Conservation (phyloP, 2,888 invertebrate species). For the Cerastis leucographa region DNA sequence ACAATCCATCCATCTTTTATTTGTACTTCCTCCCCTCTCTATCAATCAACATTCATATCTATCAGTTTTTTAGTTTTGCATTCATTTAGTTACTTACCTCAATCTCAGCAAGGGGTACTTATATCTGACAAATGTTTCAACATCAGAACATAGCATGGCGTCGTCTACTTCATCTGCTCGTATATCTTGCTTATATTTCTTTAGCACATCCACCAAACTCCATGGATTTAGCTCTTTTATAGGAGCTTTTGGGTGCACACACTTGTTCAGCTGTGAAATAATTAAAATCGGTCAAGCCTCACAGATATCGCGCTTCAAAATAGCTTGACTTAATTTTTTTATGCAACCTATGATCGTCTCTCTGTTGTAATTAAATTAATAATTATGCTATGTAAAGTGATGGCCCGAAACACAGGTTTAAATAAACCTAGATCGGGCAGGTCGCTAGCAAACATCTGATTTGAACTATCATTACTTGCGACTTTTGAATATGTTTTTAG, state of each 20-base stretch:
- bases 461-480: no score
- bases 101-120: slow-evolving; percentile 80
- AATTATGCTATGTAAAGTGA: no score
- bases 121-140: slow-evolving; percentile 75
- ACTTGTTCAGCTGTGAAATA: slow-evolving; percentile 76
- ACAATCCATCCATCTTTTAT: no score
- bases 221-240: slow-evolving; percentile 62
- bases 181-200: slow-evolving; percentile 76
- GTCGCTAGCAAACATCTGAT: no score
- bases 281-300: neutral
- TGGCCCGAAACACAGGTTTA: no score
- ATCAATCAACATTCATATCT: no score
- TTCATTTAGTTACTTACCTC: slow-evolving; percentile 45
- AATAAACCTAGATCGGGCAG: no score
- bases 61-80: no score
- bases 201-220: slow-evolving; percentile 70
- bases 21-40: no score
- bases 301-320: neutral
- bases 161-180: slow-evolving; percentile 70
- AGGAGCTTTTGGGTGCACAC: slow-evolving; percentile 65
- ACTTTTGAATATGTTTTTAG: no score
- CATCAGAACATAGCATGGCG: slow-evolving; percentile 68
- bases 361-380: no score
- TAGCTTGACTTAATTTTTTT: neutral
- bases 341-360: no score